Evolutionary conservation across 2,797 vertebrate species (phyloP), one percentile per base, ranked within the genome.

Genomic region (Thripadectes ignobilis): DNA sequence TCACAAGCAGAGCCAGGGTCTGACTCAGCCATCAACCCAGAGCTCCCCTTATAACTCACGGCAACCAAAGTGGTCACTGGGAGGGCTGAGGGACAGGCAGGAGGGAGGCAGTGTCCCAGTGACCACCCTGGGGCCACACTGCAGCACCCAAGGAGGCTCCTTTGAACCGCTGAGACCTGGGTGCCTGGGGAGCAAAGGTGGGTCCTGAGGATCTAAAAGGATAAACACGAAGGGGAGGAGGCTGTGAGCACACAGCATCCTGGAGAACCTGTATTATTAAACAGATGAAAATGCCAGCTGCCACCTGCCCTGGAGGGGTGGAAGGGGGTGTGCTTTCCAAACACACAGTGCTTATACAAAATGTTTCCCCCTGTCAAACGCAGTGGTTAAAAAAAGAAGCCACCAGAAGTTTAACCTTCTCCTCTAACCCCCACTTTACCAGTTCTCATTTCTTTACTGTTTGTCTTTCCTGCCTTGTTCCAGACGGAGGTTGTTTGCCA

Each of bases 401-500:
- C 22, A 24, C 41, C 34, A 81, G 54, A 65, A 54, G 41, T 57
- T 57, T 86, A 84, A 85, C 9, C 26, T 90, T 66, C 46, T 89
- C 11, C 23, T 85, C 78, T 90, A 88, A 76, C n/a, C 45, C 18
- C 51, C n/a, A 38, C 19, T 91, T 85, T 77, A 76, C 75, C 78
- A 62, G 68, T 24, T 89, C 78, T 68, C 9, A 1, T 79, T 87
- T 92, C 75, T 85, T 71, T 4, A 2, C 72, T 91, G 51, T 59
- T 89, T 87, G 75, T 26, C 59, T 73, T 92, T 74, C 81, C 88
- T 87, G 80, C 41, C 84, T 48, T 61, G 15, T n/a, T 89, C 72
- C 65, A 83, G 63, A 71, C 52, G 0, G 20, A 92, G 81, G 76
- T 82, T 15, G 23, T 85, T 95, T 95, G 94, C 94, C 92, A 94